Evolutionary conservation across 2,797 vertebrate species (phyloP), one percentile per base, ranked within the genome.

Genomic region (Sebastes taczanowskii): DNA sequence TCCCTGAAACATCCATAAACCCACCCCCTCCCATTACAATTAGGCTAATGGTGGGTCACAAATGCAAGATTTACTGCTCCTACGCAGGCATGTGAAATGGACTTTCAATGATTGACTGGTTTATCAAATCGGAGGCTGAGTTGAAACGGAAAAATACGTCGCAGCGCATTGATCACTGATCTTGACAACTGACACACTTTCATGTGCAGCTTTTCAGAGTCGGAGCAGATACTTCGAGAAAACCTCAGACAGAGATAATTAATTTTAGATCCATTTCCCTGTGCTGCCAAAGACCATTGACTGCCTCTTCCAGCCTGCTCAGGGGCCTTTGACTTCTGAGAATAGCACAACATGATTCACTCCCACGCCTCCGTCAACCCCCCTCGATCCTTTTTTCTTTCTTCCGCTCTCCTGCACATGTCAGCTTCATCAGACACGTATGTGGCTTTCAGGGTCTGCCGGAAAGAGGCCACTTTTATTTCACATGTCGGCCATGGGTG

Each of bases 321-420:
- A 8, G 42, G 56, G 77, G 76, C 64, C 75, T 87, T 77, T 87
- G 78, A 82, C 86, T 90, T 84, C 75, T 78, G 72, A 87, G 79
- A 86, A 88, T 85, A 86, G 70, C 76, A 46, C 74, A 73, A 63
- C 29, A 61, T 83, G 89, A 86, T 88, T 91, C 86, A 78, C 82
- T 84, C 74, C 87, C 75, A 79, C 79, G 78, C 88, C 85, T 84
- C 81, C 1, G 4, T 42, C 23, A 16, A 16, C 10, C 52, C 9
- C 49, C 30, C 32, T 61, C 64, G 0, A 20, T 70, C 73, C 62
- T 77, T 80, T 80, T 71, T 23, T 35, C 27, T 52, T 30, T 52
- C 77, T 89, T 91, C 83, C 61, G 30, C 83, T 55, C 66, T 64
- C 65, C 70, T 88, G 85, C 88, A 91, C 88, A 88, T 69, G 90